A percentile compares a stretch with the other conserved stretches of the same genome.
These are phyloP conservation scores for Steatocranus sp. DNA, from an alignment of 2,797 vertebrate genomes.

Conservation along the genomic window DNA sequence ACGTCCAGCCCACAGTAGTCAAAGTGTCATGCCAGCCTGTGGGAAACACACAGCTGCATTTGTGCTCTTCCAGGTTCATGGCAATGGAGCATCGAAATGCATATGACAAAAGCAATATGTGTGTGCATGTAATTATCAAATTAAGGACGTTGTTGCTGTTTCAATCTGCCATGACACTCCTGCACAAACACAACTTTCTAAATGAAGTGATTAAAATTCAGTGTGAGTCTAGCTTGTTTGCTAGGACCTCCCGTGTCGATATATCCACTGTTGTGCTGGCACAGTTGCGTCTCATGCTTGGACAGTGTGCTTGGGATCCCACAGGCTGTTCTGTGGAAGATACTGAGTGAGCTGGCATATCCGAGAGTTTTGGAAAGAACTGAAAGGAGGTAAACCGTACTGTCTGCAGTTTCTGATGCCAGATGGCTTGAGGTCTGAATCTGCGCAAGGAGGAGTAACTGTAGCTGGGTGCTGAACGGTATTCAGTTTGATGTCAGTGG, in stretches of 20 bases:
- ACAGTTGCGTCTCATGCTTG: slow-evolving; percentile 27
- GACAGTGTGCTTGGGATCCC: slow-evolving; percentile 32
- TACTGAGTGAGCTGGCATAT: slow-evolving; percentile 47
- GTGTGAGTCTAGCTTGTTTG: slow-evolving; percentile 1
- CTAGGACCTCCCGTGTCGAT: neutral
- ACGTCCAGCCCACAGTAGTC: neutral
- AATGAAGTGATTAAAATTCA: neutral
- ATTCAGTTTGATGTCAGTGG: slow-evolving; percentile 30
- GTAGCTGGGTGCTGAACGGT: slow-evolving; percentile 2
- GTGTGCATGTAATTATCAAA: neutral
- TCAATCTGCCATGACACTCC: neutral
- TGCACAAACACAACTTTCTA: neutral
- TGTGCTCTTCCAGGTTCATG: neutral
- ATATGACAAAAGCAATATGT: neutral
- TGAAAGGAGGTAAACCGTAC: slow-evolving; percentile 47
- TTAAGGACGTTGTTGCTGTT: neutral
- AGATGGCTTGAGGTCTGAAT: slow-evolving; percentile 52
- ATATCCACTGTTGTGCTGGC: slow-evolving; percentile 23
- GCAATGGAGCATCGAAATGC: neutral
- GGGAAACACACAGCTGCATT: neutral
- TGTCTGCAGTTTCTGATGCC: slow-evolving; percentile 43
- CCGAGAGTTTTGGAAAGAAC: slow-evolving; percentile 57
- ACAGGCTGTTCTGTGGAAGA: slow-evolving; percentile 55
- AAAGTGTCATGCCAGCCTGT: neutral
- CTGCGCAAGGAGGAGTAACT: slow-evolving; percentile 18